These are phyloP conservation scores for Drosophila dunni DNA, from an alignment of 1,140 invertebrate genomes.

Conservation along the genomic window DNA sequence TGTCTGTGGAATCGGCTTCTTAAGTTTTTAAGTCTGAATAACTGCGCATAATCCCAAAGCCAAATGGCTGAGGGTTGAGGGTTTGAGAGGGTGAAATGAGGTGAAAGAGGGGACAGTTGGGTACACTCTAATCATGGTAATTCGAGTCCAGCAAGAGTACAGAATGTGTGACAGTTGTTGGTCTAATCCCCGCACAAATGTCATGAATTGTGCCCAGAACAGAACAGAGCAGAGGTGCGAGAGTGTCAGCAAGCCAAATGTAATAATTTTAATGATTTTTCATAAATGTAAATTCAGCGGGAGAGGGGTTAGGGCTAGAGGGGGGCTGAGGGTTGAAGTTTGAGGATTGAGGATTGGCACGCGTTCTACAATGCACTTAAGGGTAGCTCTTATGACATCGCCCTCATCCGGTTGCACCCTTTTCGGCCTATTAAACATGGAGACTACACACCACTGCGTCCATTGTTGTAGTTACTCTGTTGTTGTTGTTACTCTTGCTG, in stretches of 20 bases:
- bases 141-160: constrained; percentile 73
- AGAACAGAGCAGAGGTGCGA: constrained; percentile 20
- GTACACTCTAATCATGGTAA: constrained; percentile 74
- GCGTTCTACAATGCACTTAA: constrained; percentile 55
- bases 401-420: constrained; percentile 57
- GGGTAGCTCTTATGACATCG: constrained; percentile 72
- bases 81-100: not conserved
- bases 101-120: constrained; percentile 2
- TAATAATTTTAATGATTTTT: constrained; percentile 84
- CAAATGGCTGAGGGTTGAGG: constrained; percentile 6
- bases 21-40: constrained; percentile 52
- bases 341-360: constrained; percentile 27
- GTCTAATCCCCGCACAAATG: constrained; percentile 80
- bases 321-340: not conserved
- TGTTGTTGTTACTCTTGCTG: constrained; percentile 45
- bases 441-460: constrained; percentile 74
- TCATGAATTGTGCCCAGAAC: constrained; percentile 59
- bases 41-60: constrained; percentile 35
- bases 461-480: constrained; percentile 53
- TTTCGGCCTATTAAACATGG: constrained; percentile 74
- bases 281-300: constrained; percentile 69
- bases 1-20: not conserved
- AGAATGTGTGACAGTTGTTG: constrained; percentile 80
- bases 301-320: not conserved
- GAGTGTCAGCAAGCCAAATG: constrained; percentile 80